Evolutionary conservation across 2,113 vertebrate genomes (phyloP).

Genomic region (Eleginops maclovinus): DNA sequence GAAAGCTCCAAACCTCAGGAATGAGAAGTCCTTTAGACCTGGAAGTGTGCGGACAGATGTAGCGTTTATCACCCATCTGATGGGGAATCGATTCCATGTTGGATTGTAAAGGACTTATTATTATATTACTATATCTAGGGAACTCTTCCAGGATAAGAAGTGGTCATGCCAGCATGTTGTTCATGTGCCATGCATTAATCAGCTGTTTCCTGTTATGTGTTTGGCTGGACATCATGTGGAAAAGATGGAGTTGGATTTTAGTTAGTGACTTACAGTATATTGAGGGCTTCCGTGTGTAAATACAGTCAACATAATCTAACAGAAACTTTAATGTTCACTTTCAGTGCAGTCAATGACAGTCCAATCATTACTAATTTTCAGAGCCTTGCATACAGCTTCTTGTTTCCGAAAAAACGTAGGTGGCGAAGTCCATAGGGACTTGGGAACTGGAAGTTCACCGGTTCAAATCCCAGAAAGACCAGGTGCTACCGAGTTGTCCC

Average conservation of each 20-base stretch:
- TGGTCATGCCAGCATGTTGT: conserved; percentile 31
- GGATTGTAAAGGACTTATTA: conserved; percentile 2
- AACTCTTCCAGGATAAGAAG: neutral
- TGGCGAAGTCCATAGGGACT: too few species aligned
- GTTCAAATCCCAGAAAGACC: too few species aligned
- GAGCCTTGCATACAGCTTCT: neutral
- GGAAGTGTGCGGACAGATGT: conserved; percentile 58
- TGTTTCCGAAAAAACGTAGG: too few species aligned
- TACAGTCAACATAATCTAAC: conserved; percentile 35
- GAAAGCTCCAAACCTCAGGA: conserved; percentile 68
- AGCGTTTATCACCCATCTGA: conserved; percentile 57
- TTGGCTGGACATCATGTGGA: conserved; percentile 1
- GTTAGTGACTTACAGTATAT: conserved; percentile 22
- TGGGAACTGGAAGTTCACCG: too few species aligned
- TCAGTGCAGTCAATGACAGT: conserved; percentile 24
- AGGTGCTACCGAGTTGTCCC: too few species aligned
- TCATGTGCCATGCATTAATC: conserved; percentile 28
- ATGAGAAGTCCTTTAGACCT: conserved; percentile 53
- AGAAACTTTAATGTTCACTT: conserved; percentile 3
- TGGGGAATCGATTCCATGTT: conserved; percentile 20
- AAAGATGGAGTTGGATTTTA: conserved; percentile 20
- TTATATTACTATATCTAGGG: neutral
- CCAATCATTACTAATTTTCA: neutral
- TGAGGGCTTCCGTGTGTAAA: conserved; percentile 66
- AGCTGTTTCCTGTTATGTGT: conserved; percentile 20